Evolutionary conservation across 2,888 invertebrate species (phyloP), one percentile per base, ranked within the genome.

Genomic region (Calameuta pallipes): DNA sequence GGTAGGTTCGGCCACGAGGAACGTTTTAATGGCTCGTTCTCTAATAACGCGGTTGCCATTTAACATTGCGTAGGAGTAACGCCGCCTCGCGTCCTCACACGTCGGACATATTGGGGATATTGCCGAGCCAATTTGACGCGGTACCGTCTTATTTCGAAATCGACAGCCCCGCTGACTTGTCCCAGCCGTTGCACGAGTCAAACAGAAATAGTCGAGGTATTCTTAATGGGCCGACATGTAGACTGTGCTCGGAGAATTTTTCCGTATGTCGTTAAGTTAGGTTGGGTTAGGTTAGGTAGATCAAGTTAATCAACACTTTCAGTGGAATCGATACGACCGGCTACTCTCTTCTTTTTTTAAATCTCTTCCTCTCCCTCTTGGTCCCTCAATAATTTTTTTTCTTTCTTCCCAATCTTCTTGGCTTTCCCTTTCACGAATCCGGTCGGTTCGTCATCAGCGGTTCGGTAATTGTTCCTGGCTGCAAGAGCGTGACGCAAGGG

Each of bases 351-450:
- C 3, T 13, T 37, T 37, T 13, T 13, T 1, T 13, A 1, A 37
- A 36, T 74, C 69, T 37, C 71, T 78, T 73, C 68, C 68, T 70
- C 56, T 74, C 75, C n/a, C 73, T 77, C 73, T 71, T 78, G 79
- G 77, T 79, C 74, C 9, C 56, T 79, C 77, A 76, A 56, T 23
- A 56, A 41, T 4, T 37, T 41, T 41, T 41, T 23, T 2, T 56
- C 2, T 41, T 15, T 23, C 6, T 56, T 23, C 9, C 56, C 23
- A 56, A 6, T 56, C 23, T 23, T 56, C 23, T 34, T 71, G 34
- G 71, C 31, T 13, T 34, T 34, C 6, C 31, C 15, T 71, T 9
- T 9, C 71, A 12, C 3, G 71, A 71, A 71, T 34, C 71, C 13
- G 31, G 31, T 71, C 2, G 71, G 71, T 71, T 33, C 71, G 71